Conservation (phyloP, 2,113 vertebrate genomes). For the Jaculus jaculus region DNA sequence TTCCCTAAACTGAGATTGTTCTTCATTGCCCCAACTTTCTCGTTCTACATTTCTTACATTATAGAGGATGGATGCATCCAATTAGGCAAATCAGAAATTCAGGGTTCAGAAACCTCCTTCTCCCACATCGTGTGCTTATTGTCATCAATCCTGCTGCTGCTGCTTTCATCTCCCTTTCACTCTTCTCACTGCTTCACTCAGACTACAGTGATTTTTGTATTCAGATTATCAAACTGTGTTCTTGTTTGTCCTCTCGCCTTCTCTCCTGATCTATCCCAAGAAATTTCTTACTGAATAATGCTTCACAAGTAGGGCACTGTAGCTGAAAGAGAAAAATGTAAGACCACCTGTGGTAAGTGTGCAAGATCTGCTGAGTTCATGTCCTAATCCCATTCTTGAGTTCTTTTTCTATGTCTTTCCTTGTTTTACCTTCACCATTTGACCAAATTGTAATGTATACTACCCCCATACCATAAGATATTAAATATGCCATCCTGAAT, state of each 20-base stretch:
- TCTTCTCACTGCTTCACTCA: neutral
- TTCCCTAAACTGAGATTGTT: neutral
- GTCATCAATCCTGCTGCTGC: neutral
- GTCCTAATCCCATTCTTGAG: neutral
- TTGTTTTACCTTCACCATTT: conserved; percentile 34
- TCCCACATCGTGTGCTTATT: neutral
- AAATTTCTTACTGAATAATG: conserved; percentile 25
- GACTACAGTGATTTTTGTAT: neutral
- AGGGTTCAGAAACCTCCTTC: neutral
- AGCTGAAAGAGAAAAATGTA: neutral
- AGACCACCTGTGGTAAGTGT: neutral
- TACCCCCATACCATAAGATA: neutral
- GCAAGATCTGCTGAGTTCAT: neutral
- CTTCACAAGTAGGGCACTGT: neutral
- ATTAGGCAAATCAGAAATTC: neutral
- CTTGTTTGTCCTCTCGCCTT: neutral
- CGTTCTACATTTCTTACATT: neutral
- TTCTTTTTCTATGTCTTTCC: conserved; percentile 16
- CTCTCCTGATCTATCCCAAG: neutral
- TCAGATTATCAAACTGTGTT: neutral
- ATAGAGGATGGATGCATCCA: neutral
- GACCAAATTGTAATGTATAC: neutral
- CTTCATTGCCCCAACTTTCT: neutral
- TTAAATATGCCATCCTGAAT: conserved; percentile 12
- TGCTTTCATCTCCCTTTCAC: neutral